Evolutionary conservation across 2,888 invertebrate genomes (phyloP).

Genomic region (Mamestra brassicae): DNA sequence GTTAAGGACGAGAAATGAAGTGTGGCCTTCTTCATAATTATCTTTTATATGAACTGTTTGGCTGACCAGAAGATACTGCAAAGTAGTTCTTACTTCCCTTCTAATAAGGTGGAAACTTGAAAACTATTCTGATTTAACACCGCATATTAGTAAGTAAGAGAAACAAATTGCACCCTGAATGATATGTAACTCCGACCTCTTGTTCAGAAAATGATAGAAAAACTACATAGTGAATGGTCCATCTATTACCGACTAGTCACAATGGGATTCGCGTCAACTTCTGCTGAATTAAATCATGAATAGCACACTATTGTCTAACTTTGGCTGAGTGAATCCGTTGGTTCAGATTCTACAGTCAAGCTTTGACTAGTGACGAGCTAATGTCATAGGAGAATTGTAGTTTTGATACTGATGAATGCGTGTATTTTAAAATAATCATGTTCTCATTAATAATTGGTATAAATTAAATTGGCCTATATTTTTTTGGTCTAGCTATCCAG

Average conservation of each 20-base stretch:
- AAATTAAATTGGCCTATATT: too few species aligned
- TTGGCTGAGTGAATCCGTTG: conserved; percentile 15
- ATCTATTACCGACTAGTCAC: conserved; percentile 14
- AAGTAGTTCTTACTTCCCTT: not conserved
- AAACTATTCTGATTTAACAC: not conserved
- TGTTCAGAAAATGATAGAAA: conserved; percentile 22
- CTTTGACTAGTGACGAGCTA: conserved; percentile 16
- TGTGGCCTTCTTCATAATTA: not conserved
- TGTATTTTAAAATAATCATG: too few species aligned
- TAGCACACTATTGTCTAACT: conserved; percentile 37
- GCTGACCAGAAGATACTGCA: not conserved
- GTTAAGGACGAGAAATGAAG: conserved; percentile 14
- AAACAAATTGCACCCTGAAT: not conserved
- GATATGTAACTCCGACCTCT: not conserved
- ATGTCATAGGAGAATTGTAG: not conserved
- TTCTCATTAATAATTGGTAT: too few species aligned
- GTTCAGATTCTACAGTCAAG: conserved; percentile 22
- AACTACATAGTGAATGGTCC: conserved; percentile 14
- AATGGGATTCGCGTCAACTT: conserved; percentile 16
- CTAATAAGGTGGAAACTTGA: not conserved
- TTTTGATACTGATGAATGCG: not conserved
- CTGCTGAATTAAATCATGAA: conserved; percentile 32
- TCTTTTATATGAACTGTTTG: not conserved
- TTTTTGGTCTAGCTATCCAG: too few species aligned
- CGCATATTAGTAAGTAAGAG: not conserved